Conservation (phyloP, 37 sponge, comb jelly and placozoan genomes). For the Halichondria panicea region DNA sequence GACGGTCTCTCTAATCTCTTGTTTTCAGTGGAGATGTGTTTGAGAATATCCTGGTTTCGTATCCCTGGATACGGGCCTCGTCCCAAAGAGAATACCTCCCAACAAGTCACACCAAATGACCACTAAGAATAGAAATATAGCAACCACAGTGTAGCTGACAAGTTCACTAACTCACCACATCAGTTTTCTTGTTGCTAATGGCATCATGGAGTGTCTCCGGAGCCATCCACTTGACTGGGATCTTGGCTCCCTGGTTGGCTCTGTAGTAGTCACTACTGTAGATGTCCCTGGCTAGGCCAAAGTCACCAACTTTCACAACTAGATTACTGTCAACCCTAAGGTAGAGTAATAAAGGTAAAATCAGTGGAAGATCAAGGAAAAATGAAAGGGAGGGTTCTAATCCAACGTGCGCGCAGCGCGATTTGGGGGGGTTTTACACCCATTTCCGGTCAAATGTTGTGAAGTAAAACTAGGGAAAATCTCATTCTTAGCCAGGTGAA, state of each 20-base stretch:
- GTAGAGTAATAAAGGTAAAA: no score
- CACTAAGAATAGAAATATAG: no score
- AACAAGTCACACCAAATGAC: conserved; percentile 47
- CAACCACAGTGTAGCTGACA: no score
- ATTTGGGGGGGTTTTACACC: no score
- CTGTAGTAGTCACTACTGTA: conserved; percentile 26
- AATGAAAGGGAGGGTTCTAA: no score
- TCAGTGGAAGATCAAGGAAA: no score
- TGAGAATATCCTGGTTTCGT: conserved; percentile 45
- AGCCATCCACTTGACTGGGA: conserved; percentile 46
- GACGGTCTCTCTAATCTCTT: conserved; percentile 20
- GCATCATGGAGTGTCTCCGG: conserved; percentile 42
- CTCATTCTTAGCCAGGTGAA: no score
- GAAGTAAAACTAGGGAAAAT: no score
- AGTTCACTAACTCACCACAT: conserved; percentile 26
- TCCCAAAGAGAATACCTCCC: conserved; percentile 56
- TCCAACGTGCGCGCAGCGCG: no score
- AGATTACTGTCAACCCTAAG: no score
- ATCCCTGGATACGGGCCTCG: conserved; percentile 68
- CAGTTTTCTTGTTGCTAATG: conserved; percentile 32
- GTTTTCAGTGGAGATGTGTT: conserved; percentile 45
- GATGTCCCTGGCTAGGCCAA: conserved; percentile 38
- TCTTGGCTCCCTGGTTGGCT: neutral
- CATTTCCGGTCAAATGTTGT: no score
- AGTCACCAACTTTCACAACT: conserved; percentile 35